These are phyloP conservation scores for Athalia rosae DNA, from an alignment of 2,888 invertebrate species.

Conservation along the genomic window DNA sequence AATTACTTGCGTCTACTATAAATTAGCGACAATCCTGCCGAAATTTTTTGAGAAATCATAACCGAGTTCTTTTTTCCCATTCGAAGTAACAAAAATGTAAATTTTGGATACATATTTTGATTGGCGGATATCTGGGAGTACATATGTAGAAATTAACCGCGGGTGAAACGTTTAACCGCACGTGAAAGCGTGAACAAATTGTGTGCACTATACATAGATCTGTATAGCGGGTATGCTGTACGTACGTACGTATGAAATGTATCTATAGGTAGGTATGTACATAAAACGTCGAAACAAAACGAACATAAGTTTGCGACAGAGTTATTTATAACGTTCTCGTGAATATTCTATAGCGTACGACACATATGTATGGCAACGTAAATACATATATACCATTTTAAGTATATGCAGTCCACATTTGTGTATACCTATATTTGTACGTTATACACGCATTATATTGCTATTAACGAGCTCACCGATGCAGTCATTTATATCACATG, in stretches of 20 bases:
- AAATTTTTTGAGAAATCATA: too few relatives aligned
- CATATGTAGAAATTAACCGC: too few relatives aligned
- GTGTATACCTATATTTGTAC: neutral
- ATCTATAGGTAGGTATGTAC: too few relatives aligned
- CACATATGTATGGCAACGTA: neutral
- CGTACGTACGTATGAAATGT: too few relatives aligned
- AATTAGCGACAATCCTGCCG: too few relatives aligned
- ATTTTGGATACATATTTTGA: too few relatives aligned
- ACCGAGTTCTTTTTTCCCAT: too few relatives aligned
- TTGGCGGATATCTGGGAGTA: too few relatives aligned
- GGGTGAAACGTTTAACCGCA: constrained; percentile 35
- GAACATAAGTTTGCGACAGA: constrained; percentile 28
- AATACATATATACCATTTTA: neutral
- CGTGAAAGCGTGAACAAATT: constrained; percentile 14
- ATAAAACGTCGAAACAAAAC: constrained; percentile 23
- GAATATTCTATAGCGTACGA: neutral
- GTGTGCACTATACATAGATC: neutral
- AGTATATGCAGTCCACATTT: neutral
- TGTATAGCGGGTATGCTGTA: too few relatives aligned
- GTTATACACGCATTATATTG: neutral
- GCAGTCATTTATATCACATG: constrained; percentile 4
- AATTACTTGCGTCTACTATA: too few relatives aligned
- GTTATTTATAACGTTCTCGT: constrained; percentile 29
- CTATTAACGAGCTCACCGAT: neutral
- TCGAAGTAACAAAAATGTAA: too few relatives aligned